These are phyloP conservation scores for Tamias sibiricus DNA, from an alignment of 2,113 vertebrate genomes.

Conservation along the genomic window DNA sequence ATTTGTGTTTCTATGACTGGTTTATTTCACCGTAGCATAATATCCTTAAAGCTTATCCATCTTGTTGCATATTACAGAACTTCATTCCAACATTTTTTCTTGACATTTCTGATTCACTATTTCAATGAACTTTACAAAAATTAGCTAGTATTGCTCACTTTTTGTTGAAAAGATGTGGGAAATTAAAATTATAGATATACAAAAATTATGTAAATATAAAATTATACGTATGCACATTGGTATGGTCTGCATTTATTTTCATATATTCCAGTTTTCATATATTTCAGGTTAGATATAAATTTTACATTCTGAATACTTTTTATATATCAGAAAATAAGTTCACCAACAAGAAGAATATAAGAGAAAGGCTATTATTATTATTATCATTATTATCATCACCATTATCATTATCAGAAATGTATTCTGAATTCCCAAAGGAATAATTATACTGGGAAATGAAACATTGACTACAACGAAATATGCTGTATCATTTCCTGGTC, in stretches of 20 bases:
- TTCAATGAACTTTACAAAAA: conserved; percentile 18
- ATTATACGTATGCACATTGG: too few relatives aligned
- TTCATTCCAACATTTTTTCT: neutral
- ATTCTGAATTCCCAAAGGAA: conserved; percentile 3
- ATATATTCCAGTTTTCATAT: neutral
- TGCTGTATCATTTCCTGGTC: neutral
- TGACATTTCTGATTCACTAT: neutral
- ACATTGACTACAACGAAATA: neutral
- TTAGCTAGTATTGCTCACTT: neutral
- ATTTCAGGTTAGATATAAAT: neutral
- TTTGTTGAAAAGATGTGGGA: neutral
- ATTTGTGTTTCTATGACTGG: neutral
- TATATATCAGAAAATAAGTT: neutral
- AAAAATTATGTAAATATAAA: too few relatives aligned
- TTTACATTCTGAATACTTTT: conserved; percentile 6
- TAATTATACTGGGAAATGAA: neutral
- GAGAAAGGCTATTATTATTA: neutral
- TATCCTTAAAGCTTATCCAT: neutral
- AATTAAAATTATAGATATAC: neutral
- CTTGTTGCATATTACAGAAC: neutral
- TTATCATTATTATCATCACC: neutral
- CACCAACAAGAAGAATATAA: neutral
- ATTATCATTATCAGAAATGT: neutral
- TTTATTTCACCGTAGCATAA: neutral
- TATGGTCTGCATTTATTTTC: too few relatives aligned